Base-by-base conservation (phyloP, 2,888 invertebrate species). In the Orthosia incerta region DNA sequence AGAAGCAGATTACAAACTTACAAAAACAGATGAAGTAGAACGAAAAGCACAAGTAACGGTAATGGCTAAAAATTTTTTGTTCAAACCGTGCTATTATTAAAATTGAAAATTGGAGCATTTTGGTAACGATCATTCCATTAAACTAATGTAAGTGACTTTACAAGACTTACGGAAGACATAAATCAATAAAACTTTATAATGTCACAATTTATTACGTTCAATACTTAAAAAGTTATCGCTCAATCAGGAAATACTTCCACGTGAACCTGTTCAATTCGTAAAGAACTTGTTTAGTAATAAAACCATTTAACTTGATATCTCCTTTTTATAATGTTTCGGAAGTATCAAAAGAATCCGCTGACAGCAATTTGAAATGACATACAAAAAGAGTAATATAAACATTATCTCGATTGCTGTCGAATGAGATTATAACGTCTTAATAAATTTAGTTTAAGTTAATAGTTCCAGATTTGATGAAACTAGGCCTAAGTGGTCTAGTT, bases 211-310 rank as follows among this genome's bases (percentile, higher is more conserved):
- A 73, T 61, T 50, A 73, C 31, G 62, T 53, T 13, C 69, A 70
- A 70, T 63, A 55, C 16, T 67, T 53, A 74, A 79, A 46, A 45
- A 79, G 56, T 53, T 57, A 73, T 61, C 60, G 45, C n/a, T 55
- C 2, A 46, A 55, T 71, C 56, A 67, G 70, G 56, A 71, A 74
- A 66, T n/a, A 57, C 51, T 71, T 67, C 23, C 67, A 59, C 16
- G 7, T 1, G 15, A 75, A 79, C 70, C 50, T 26, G 70, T 75
- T 39, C 16, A 70, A n/a, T 63, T 55, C 7, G 26, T 48, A 39
- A 64, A 56, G 2, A 64, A 65, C 60, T 55, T n/a, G 66, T 70
- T 79, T 55, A 26, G 3, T 39, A 57, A 69, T 73, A 23, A 56
- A 67, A n/a, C 45, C 55, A 64, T 65, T 46, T 46, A 26, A 61